Percentiles rank a stretch among this genome's conserved stretches.
Evolutionary conservation across 2,113 vertebrate species (phyloP).

Genomic region (Nannobrachium achirus): DNA sequence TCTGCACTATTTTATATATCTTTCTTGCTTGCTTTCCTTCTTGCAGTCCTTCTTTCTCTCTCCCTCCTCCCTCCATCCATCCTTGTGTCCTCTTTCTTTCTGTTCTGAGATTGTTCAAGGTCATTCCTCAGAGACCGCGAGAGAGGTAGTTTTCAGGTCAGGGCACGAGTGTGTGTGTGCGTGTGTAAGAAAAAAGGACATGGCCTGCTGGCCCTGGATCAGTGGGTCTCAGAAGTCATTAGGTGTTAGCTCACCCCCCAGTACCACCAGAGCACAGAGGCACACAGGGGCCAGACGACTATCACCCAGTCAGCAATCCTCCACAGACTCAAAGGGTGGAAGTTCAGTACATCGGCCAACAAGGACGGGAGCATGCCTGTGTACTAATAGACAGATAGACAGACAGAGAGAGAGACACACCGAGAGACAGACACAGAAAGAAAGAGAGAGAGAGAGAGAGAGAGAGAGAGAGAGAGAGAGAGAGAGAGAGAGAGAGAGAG

Average conservation of each 20-base stretch:
- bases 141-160: constrained; percentile 35
- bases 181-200: constrained; percentile 28
- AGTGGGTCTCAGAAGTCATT: constrained; percentile 46
- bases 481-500: no score
- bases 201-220: constrained; percentile 15
- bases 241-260: constrained; percentile 44
- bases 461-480: no score
- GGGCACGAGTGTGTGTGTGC: background rate
- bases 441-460: no score
- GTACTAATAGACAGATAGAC: constrained; percentile 22
- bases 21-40: background rate
- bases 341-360: constrained; percentile 17
- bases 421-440: constrained; percentile 13
- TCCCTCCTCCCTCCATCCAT: background rate
- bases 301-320: constrained; percentile 24
- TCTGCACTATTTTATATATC: no score
- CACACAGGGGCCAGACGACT: constrained; percentile 26
- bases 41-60: background rate
- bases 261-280: constrained; percentile 29
- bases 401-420: background rate
- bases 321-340: constrained; percentile 37
- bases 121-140: constrained; percentile 12
- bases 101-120: background rate
- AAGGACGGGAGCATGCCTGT: no score
- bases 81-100: background rate